phyloP scores from a whole-genome alignment of 1,140 invertebrate genomes.

The Halyomorpha halys region DNA sequence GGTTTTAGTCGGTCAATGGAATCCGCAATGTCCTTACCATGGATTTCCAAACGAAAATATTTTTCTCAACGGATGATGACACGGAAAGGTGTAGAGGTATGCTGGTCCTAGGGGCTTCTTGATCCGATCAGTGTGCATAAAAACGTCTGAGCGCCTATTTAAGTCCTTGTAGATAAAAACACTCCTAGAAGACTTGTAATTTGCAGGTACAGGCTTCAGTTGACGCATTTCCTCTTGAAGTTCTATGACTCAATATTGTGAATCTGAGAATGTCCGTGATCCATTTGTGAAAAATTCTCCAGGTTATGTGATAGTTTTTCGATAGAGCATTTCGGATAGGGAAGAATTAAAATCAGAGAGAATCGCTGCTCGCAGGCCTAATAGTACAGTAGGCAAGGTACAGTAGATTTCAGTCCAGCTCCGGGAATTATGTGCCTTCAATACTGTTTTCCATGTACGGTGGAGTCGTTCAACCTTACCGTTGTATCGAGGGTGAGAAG shows the following conservation, averaged over 20 bases:
- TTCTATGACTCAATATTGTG: neutral
- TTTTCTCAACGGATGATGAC: neutral
- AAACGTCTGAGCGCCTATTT: neutral
- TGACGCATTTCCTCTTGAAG: slow-evolving; percentile 3
- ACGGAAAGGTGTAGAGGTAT: neutral
- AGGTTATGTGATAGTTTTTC: neutral
- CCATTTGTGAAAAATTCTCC: no score
- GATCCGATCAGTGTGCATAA: neutral
- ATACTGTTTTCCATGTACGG: no score
- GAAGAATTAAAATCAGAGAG: neutral
- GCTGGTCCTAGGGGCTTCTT: neutral
- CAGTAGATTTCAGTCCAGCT: no score
- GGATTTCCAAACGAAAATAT: no score
- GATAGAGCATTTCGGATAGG: neutral
- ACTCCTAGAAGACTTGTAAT: no score
- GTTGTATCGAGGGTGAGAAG: no score
- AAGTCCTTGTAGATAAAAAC: no score
- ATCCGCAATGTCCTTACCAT: neutral
- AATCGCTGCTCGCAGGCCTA: no score
- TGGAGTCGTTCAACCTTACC: no score
- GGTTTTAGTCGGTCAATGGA: neutral
- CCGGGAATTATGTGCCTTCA: no score
- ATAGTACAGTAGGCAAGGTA: no score
- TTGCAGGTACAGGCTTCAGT: neutral
- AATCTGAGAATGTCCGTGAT: neutral